phyloP scores from a whole-genome alignment of 2,888 invertebrate genomes.

The Cheilosia vulpina region DNA sequence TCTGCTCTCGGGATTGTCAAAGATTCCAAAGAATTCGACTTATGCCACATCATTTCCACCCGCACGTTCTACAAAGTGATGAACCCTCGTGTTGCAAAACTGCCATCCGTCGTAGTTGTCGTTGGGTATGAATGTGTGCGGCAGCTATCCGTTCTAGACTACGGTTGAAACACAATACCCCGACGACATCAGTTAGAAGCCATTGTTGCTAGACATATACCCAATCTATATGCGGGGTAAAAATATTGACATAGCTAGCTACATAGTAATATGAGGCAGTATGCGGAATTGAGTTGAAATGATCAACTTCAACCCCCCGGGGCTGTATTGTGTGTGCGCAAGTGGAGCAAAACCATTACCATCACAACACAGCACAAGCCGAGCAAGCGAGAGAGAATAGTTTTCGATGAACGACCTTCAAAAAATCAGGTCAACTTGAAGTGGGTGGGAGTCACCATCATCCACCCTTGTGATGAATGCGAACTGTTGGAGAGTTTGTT shows the following conservation, averaged over 20 bases:
- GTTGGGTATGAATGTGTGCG: slow-evolving; percentile 35
- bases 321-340: slow-evolving; percentile 5
- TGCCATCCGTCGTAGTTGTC: slow-evolving; percentile 25
- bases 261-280: slow-evolving; percentile 24
- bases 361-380: slow-evolving; percentile 52
- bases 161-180: slow-evolving; percentile 56
- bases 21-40: slow-evolving; percentile 42
- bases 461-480: slow-evolving; percentile 26
- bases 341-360: slow-evolving; percentile 65
- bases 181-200: slow-evolving; percentile 62
- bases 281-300: slow-evolving; percentile 67
- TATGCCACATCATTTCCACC: slow-evolving; percentile 5
- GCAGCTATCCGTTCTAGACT: slow-evolving; percentile 63
- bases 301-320: slow-evolving; percentile 60
- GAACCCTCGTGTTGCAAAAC: slow-evolving; percentile 30
- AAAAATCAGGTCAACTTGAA: slow-evolving; percentile 72
- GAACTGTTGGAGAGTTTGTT: slow-evolving; percentile 13
- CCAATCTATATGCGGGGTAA: slow-evolving; percentile 43
- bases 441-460: slow-evolving; percentile 30
- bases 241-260: background rate
- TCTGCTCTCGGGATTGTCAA: slow-evolving; percentile 33
- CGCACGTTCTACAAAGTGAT: slow-evolving; percentile 20
- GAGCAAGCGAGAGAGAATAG: slow-evolving; percentile 41
- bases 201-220: slow-evolving; percentile 69
- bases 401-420: slow-evolving; percentile 72